Conservation (phyloP, 1,140 invertebrate genomes). For the Onthophagus taurus region DNA sequence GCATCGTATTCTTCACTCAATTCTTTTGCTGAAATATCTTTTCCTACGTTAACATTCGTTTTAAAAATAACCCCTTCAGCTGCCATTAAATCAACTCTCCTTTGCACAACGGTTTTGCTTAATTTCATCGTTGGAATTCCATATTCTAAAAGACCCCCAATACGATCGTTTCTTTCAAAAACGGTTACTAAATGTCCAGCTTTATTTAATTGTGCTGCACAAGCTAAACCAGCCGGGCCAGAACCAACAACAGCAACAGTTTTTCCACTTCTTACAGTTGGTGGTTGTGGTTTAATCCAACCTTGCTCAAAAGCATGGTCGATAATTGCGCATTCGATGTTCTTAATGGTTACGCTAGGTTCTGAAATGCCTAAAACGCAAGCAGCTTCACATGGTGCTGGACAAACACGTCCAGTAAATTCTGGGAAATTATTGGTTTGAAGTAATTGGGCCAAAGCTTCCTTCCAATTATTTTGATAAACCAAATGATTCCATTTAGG, state of each 20-base stretch:
- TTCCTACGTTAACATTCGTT: conserved; percentile 84
- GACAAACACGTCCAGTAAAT: conserved; percentile 96
- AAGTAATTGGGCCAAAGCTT: conserved; percentile 88
- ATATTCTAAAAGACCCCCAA: conserved; percentile 92
- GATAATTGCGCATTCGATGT: conserved; percentile 98
- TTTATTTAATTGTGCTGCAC: conserved; percentile 96
- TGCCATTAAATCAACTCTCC: conserved; percentile 77
- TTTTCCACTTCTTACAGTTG: conserved; percentile 67
- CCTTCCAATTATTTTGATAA: conserved; percentile 90
- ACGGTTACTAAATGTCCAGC: conserved; percentile 73
- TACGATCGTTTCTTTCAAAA: conserved; percentile 90
- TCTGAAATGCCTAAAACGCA: conserved; percentile 95
- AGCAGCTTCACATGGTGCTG: conserved; percentile 96
- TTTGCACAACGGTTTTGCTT: conserved; percentile 83
- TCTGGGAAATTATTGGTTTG: conserved; percentile 99
- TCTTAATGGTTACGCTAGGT: conserved; percentile 96
- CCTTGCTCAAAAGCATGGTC: conserved; percentile 96
- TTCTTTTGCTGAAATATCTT: conserved; percentile 72
- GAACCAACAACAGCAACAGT: conserved; percentile 90
- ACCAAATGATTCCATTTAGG: conserved; percentile 99
- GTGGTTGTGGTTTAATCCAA: conserved; percentile 79
- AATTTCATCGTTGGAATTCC: conserved; percentile 98
- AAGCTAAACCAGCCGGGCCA: conserved; percentile 89
- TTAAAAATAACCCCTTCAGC: conserved; percentile 90
- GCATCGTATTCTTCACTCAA: conserved; percentile 67